A percentile compares a stretch with the other conserved stretches of the same genome.
Evolutionary conservation across 2,797 vertebrate genomes (phyloP).

Genomic region (Gambusia yucatana): DNA sequence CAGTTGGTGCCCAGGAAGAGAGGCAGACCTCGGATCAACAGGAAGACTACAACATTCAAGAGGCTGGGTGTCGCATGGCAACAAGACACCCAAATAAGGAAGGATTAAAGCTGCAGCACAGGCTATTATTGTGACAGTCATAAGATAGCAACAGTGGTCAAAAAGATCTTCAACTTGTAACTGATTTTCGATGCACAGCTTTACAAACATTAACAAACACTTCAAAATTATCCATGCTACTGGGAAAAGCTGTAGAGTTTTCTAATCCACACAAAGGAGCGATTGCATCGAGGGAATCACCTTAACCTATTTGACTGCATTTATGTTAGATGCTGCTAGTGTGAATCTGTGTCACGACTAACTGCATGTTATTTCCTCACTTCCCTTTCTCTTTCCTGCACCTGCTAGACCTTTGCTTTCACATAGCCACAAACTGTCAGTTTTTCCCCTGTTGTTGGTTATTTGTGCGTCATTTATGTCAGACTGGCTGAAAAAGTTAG

Average conservation of each 20-base stretch:
- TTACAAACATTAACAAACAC: conserved; percentile 40
- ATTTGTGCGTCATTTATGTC: conserved; percentile 33
- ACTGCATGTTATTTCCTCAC: neutral
- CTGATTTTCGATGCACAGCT: conserved; percentile 34
- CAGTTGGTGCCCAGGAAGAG: conserved; percentile 39
- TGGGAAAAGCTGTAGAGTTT: conserved; percentile 46
- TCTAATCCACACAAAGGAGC: conserved; percentile 35
- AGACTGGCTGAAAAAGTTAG: conserved; percentile 46
- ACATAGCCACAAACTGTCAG: conserved; percentile 39
- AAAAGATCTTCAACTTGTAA: conserved; percentile 38
- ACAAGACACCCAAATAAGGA: conserved; percentile 48
- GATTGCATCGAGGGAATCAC: conserved; percentile 22
- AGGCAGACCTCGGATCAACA: conserved; percentile 50
- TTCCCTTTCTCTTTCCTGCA: conserved; percentile 3
- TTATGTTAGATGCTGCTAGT: conserved; percentile 16
- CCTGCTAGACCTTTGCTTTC: conserved; percentile 1
- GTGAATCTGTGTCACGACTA: conserved; percentile 15
- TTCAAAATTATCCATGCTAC: conserved; percentile 51
- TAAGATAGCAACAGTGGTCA: conserved; percentile 41
- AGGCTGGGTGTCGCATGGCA: conserved; percentile 56
- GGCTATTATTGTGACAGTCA: conserved; percentile 52
- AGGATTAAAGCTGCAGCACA: conserved; percentile 54
- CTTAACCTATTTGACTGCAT: conserved; percentile 12
- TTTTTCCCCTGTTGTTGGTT: conserved; percentile 26
- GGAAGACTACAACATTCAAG: conserved; percentile 66